Percentiles rank a stretch among this genome's conserved stretches.
Conservation (phyloP, 2,113 vertebrate genomes). For the Chaetops frenatus region DNA sequence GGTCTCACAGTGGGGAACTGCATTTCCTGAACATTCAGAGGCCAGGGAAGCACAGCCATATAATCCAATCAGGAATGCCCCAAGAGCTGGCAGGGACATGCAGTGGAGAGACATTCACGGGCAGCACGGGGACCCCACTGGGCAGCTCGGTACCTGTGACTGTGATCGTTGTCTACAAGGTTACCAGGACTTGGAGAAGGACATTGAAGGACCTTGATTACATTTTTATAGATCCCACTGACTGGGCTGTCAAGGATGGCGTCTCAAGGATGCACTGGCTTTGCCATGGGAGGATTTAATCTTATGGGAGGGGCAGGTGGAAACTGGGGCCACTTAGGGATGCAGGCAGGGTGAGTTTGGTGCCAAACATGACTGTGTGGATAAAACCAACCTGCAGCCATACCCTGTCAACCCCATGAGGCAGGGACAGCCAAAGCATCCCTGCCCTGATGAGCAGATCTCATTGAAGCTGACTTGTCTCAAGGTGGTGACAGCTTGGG, state of each 20-base stretch:
- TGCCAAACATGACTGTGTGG: fast-evolving
- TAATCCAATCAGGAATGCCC: not conserved
- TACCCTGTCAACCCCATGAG: not conserved
- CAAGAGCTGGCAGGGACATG: fast-evolving
- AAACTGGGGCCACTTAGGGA: not conserved
- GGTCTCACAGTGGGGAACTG: not conserved
- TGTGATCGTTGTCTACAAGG: not conserved
- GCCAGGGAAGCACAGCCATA: fast-evolving
- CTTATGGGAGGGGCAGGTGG: fast-evolving
- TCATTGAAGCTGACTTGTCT: not conserved
- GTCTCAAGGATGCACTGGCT: not conserved
- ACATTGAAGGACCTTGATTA: not conserved
- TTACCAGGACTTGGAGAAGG: not conserved
- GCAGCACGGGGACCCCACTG: fast-evolving
- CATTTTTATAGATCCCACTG: not conserved
- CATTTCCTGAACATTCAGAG: not conserved
- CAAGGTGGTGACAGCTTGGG: no score
- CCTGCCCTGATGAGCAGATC: no score
- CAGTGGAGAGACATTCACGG: fast-evolving
- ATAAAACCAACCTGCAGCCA: not conserved
- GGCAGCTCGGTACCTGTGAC: fast-evolving
- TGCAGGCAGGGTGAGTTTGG: not conserved
- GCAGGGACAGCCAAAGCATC: not conserved
- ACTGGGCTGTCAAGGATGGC: not conserved
- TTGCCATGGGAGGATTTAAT: not conserved